Evolutionary conservation across 2,797 vertebrate species (phyloP).

Genomic region (Amazona ochrocephala): DNA sequence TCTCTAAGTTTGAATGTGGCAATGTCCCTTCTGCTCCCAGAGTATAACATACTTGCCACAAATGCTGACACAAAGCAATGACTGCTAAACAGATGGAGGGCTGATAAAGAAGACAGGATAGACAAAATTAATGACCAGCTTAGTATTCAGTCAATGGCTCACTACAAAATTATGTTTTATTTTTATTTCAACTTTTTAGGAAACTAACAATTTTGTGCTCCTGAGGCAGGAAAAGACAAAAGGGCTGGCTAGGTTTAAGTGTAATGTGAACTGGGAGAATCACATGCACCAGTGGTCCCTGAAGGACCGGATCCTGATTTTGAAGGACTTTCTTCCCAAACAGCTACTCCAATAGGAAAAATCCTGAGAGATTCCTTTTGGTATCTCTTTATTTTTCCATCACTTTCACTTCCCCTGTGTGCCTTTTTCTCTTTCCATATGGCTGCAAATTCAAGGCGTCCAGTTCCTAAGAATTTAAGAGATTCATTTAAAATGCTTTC

Average conservation of each 20-base stretch:
- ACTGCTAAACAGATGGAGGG: neutral
- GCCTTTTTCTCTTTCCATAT: neutral
- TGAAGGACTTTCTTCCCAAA: neutral
- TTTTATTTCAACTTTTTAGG: neutral
- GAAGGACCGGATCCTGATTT: neutral
- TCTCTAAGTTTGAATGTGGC: neutral
- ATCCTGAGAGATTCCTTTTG: neutral
- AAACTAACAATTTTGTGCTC: neutral
- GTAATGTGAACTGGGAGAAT: neutral
- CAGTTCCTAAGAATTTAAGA: slow-evolving; percentile 6
- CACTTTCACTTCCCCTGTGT: neutral
- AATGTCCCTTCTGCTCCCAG: neutral
- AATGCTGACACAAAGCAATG: neutral
- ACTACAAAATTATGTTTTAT: neutral
- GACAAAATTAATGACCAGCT: neutral
- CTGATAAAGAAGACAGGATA: neutral
- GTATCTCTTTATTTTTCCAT: neutral
- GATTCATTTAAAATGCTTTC: slow-evolving; percentile 31
- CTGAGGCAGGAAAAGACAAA: neutral
- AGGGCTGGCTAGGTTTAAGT: neutral
- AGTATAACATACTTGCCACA: neutral
- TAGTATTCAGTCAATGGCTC: neutral
- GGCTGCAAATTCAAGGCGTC: neutral
- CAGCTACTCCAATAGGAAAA: neutral
- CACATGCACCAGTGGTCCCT: neutral